These are phyloP conservation scores for Oryzaephilus surinamensis DNA, from an alignment of 1,140 invertebrate species.

Conservation along the genomic window DNA sequence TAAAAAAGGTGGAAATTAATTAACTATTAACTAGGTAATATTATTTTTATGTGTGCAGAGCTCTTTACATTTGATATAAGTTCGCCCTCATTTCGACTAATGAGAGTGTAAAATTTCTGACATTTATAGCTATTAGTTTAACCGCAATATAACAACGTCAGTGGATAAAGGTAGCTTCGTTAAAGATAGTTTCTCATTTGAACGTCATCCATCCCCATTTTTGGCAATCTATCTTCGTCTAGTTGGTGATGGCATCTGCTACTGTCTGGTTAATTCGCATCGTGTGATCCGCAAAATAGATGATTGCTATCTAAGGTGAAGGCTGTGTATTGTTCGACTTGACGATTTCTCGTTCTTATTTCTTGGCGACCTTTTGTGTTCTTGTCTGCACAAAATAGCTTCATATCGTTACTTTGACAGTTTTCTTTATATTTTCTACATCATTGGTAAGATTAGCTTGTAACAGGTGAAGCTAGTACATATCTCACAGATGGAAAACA, in stretches of 20 bases:
- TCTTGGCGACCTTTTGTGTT: conserved; percentile 7
- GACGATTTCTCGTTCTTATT: conserved; percentile 11
- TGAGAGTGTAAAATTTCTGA: too few relatives aligned
- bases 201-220: conserved; percentile 6
- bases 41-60: too few relatives aligned
- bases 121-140: too few relatives aligned
- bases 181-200: conserved; percentile 12
- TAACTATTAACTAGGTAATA: too few relatives aligned
- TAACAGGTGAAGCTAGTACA: too few relatives aligned
- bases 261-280: conserved; percentile 13
- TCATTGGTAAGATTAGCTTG: too few relatives aligned
- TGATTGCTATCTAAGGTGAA: conserved; percentile 14
- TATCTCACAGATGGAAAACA: too few relatives aligned
- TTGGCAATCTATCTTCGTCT: conserved; percentile 10
- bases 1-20: too few relatives aligned
- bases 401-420: conserved; percentile 12
- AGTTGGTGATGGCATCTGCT: conserved; percentile 10
- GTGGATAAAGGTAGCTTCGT: conserved; percentile 7
- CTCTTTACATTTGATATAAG: too few relatives aligned
- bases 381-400: conserved; percentile 10
- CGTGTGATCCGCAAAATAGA: conserved; percentile 12
- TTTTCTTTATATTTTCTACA: too few relatives aligned
- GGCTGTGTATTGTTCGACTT: conserved; percentile 12
- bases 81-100: too few relatives aligned
- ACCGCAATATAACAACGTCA: too few relatives aligned